Conservation (phyloP, 1,140 invertebrate species). For the Hyphantria cunea region DNA sequence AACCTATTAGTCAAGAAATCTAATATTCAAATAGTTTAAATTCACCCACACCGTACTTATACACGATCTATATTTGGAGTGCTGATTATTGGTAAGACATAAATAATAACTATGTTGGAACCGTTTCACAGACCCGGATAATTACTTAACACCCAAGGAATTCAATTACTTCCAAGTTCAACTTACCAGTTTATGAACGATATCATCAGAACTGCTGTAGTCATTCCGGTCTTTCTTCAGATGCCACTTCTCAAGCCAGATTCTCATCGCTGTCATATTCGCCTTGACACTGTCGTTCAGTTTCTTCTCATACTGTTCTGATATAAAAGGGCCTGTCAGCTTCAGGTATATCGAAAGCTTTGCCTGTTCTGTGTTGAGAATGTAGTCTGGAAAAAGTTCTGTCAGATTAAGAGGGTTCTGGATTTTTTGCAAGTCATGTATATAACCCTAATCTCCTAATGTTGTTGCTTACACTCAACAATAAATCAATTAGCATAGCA, state of each 20-base stretch:
- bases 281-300: constrained; percentile 24
- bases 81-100: too few species aligned
- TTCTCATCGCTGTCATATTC: constrained; percentile 25
- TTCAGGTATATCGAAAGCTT: constrained; percentile 32
- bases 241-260: constrained; percentile 42
- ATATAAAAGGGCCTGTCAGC: constrained; percentile 43
- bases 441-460: too few species aligned
- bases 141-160: too few species aligned
- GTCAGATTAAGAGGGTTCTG: neutral
- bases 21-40: too few species aligned
- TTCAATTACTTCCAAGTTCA: neutral
- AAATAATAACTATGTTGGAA: too few species aligned
- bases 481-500: too few species aligned
- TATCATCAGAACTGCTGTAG: constrained; percentile 4
- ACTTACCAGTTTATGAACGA: constrained; percentile 12
- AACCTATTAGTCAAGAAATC: too few species aligned
- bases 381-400: constrained; percentile 13
- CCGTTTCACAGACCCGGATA: too few species aligned
- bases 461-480: too few species aligned
- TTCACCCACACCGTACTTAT: too few species aligned
- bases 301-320: constrained; percentile 36
- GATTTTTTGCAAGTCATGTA: too few species aligned
- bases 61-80: too few species aligned
- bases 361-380: constrained; percentile 3
- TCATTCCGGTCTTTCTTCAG: neutral